These are phyloP conservation scores for Drosophila paulistorum DNA, from an alignment of 1,140 invertebrate species.

Conservation along the genomic window DNA sequence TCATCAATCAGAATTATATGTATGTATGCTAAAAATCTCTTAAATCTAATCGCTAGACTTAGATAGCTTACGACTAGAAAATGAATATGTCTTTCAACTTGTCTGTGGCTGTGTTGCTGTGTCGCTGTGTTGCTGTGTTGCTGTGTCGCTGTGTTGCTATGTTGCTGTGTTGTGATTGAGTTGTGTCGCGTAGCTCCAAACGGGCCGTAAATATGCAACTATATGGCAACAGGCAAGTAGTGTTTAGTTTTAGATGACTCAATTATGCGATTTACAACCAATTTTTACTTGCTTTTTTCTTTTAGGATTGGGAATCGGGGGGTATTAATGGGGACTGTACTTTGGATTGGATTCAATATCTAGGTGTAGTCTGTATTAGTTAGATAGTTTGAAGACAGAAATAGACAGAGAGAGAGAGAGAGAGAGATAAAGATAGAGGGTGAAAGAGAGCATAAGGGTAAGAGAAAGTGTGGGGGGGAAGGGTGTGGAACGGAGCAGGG, in stretches of 20 bases:
- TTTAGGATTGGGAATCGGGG: background rate
- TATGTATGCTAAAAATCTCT: slow-evolving; percentile 60
- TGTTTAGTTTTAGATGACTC: slow-evolving; percentile 15
- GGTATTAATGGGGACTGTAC: no score
- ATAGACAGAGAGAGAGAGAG: slow-evolving; percentile 26
- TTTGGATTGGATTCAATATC: no score
- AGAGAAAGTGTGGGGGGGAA: background rate
- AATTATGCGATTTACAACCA: slow-evolving; percentile 25
- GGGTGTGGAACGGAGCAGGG: background rate
- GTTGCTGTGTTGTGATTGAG: slow-evolving; percentile 35
- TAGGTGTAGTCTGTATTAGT: background rate
- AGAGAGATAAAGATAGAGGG: slow-evolving; percentile 24
- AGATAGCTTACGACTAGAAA: slow-evolving; percentile 56
- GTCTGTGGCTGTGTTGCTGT: slow-evolving; percentile 35
- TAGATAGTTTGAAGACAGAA: background rate
- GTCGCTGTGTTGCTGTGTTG: slow-evolving; percentile 4
- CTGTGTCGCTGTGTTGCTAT: slow-evolving; percentile 27
- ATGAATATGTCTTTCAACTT: slow-evolving; percentile 76
- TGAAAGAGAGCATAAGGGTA: slow-evolving; percentile 15
- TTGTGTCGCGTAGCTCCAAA: slow-evolving; percentile 54
- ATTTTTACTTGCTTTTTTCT: slow-evolving; percentile 13
- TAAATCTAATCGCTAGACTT: slow-evolving; percentile 34
- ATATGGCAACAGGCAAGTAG: slow-evolving; percentile 50
- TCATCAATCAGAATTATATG: slow-evolving; percentile 56
- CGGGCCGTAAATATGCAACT: slow-evolving; percentile 62